These are phyloP conservation scores for Aviceda subcristata DNA, from an alignment of 2,113 vertebrate genomes.

Conservation along the genomic window DNA sequence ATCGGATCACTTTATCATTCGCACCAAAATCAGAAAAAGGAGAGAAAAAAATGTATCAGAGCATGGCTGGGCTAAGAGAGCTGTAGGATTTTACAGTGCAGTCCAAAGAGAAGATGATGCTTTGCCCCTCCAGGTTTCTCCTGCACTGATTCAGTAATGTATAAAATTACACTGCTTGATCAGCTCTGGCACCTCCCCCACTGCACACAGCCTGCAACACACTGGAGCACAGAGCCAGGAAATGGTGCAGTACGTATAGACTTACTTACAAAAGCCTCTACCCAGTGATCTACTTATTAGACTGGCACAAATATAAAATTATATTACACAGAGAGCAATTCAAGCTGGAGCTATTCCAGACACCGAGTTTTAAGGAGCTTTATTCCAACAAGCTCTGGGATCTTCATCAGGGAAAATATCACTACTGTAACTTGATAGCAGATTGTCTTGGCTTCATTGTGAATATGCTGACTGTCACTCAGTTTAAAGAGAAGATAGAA, in stretches of 20 bases:
- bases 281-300: constrained; percentile 53
- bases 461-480: constrained; percentile 60
- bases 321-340: neutral
- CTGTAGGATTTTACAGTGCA: constrained; percentile 77
- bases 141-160: constrained; percentile 76
- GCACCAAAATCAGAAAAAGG: constrained; percentile 61
- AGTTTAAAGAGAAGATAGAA: constrained; percentile 48
- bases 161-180: constrained; percentile 73
- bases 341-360: neutral
- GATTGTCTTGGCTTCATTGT: constrained; percentile 57
- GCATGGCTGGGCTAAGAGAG: constrained; percentile 78
- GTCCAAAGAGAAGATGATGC: constrained; percentile 75
- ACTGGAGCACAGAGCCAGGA: constrained; percentile 73
- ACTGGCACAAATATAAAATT: constrained; percentile 31
- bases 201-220: constrained; percentile 69
- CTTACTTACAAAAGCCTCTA: constrained; percentile 63
- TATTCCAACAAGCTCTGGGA: neutral
- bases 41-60: constrained; percentile 71
- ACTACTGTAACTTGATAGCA: constrained; percentile 40
- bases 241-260: constrained; percentile 82
- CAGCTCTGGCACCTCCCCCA: constrained; percentile 70
- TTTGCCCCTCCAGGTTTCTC: constrained; percentile 73
- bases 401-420: constrained; percentile 32
- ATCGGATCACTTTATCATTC: constrained; percentile 82
- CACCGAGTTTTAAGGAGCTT: neutral